These are phyloP conservation scores for Gopherus flavomarginatus DNA, from an alignment of 2,113 vertebrate genomes.

Conservation along the genomic window DNA sequence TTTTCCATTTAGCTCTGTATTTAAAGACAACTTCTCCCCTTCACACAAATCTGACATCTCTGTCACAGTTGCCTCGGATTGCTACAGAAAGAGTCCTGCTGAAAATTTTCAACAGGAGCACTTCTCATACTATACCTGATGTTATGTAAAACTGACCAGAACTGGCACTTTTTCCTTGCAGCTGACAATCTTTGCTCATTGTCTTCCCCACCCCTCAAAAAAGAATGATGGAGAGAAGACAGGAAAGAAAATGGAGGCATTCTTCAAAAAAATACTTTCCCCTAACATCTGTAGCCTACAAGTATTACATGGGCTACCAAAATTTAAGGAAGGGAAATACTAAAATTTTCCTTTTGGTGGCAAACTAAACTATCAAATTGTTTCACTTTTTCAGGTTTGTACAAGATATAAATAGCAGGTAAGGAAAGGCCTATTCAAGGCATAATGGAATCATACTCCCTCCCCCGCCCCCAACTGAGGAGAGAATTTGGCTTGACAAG, in stretches of 20 bases:
- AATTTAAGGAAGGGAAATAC: not conserved
- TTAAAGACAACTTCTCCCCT: not conserved
- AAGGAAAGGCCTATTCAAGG: not conserved
- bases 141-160: not conserved
- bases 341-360: not conserved
- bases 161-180: not conserved
- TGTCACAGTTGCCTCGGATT: not conserved
- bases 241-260: not conserved
- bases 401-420: not conserved
- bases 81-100: not conserved
- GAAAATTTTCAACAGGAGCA: not conserved
- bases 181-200: not conserved
- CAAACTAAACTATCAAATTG: not conserved
- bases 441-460: not conserved
- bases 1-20: no score
- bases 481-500: not conserved
- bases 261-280: not conserved
- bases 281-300: not conserved
- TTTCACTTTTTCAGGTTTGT: not conserved
- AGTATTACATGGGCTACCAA: not conserved
- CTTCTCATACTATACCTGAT: not conserved
- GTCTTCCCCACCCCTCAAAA: not conserved
- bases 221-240: not conserved
- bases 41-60: not conserved
- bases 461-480: no score